Conservation (phyloP, 2,113 vertebrate species). For the Polyodon spathula region DNA sequence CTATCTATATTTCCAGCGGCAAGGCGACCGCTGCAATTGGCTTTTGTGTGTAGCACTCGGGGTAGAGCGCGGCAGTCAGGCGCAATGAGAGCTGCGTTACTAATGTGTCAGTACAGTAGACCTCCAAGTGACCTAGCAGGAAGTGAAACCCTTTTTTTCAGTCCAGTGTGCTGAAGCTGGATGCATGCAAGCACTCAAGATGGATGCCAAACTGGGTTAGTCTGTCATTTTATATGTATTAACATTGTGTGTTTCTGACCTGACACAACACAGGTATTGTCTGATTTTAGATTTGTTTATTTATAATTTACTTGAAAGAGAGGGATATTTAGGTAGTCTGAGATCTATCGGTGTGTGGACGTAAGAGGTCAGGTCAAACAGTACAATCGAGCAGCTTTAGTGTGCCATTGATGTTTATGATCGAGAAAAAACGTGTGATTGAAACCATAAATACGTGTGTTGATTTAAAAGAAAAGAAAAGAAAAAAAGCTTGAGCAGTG, state of each 20-base stretch:
- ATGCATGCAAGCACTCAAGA: constrained; percentile 57
- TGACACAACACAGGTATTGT: neutral
- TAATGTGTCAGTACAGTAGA: neutral
- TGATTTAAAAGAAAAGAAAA: too few species aligned
- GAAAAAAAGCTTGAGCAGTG: constrained; percentile 29
- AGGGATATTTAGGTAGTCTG: too few species aligned
- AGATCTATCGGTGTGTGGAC: too few species aligned
- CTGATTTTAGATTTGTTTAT: neutral
- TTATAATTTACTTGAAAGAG: too few species aligned
- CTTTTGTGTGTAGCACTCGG: neutral
- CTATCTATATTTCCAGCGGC: too few species aligned
- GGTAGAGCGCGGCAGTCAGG: constrained; percentile 10
- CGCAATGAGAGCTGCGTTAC: neutral
- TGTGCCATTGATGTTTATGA: too few species aligned
- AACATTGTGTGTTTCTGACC: neutral
- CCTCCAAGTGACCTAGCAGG: constrained; percentile 35
- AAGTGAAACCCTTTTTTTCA: constrained; percentile 35
- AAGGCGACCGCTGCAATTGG: neutral
- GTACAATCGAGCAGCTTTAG: too few species aligned
- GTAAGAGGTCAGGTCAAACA: too few species aligned
- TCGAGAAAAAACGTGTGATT: too few species aligned
- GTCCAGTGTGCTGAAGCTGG: constrained; percentile 31
- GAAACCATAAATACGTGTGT: too few species aligned
- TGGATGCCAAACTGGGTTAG: constrained; percentile 82
- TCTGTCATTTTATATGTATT: constrained; percentile 28